Evolutionary conservation across 2,113 vertebrate genomes (phyloP).

Genomic region (Hyla sarda): DNA sequence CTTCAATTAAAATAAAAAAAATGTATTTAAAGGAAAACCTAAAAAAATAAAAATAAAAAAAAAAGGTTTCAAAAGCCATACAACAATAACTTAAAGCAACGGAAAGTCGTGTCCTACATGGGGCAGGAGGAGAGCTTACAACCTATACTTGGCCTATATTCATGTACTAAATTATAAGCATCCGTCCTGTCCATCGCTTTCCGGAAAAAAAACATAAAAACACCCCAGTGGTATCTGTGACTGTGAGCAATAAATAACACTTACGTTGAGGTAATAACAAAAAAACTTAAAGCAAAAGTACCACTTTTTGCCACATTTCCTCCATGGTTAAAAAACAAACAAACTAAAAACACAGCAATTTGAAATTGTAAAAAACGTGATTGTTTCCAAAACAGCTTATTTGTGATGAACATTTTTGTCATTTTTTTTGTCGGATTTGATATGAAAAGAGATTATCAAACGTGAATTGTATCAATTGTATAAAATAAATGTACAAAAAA

Average conservation of each 20-base stretch:
- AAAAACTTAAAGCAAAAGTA: neutral
- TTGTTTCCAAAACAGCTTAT: neutral
- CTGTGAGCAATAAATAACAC: slow-evolving; percentile 12
- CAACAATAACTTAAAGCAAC: slow-evolving; percentile 6
- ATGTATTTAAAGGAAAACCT: too few relatives aligned
- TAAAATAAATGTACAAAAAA: neutral
- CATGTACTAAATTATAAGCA: slow-evolving; percentile 15
- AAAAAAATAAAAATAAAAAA: neutral
- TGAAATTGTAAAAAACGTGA: neutral
- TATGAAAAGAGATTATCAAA: neutral
- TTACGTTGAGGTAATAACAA: neutral
- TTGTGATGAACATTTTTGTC: neutral
- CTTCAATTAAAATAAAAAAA: too few relatives aligned
- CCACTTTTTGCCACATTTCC: neutral
- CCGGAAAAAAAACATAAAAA: neutral
- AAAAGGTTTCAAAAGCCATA: neutral
- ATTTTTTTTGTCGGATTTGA: neutral
- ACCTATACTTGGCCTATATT: neutral
- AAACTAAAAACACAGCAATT: neutral
- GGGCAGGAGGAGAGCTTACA: neutral
- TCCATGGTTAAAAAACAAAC: neutral
- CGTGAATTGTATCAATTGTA: neutral
- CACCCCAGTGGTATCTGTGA: neutral
- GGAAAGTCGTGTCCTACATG: neutral
- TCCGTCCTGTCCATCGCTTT: too few relatives aligned